phyloP scores from a whole-genome alignment of 2,113 vertebrate genomes.

The Siniperca knerii region DNA sequence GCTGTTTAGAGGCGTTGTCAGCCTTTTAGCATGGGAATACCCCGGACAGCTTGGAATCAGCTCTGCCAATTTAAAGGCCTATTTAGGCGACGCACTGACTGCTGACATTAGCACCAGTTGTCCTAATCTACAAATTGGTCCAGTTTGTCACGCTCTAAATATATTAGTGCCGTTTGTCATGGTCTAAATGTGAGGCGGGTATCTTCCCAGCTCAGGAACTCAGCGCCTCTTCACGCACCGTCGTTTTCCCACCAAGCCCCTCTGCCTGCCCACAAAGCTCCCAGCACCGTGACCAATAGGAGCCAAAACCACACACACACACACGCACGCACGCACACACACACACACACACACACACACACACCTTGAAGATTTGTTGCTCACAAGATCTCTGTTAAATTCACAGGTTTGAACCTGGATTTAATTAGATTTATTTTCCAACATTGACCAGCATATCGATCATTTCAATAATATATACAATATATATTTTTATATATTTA shows the following conservation, averaged over 20 bases:
- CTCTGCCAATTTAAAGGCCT: slow-evolving; percentile 89
- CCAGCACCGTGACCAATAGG: slow-evolving; percentile 89
- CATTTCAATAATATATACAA: too few species aligned
- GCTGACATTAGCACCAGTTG: slow-evolving; percentile 91
- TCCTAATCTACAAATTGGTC: slow-evolving; percentile 94
- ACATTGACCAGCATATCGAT: neutral
- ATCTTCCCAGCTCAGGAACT: slow-evolving; percentile 85
- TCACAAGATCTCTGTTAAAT: too few species aligned
- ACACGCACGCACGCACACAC: slow-evolving; percentile 20
- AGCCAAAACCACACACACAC: slow-evolving; percentile 81
- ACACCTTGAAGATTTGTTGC: neutral
- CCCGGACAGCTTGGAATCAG: slow-evolving; percentile 39
- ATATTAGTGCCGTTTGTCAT: slow-evolving; percentile 93
- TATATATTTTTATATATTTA: neutral
- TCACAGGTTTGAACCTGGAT: neutral
- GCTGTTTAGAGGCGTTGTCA: neutral
- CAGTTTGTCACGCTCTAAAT: slow-evolving; percentile 90
- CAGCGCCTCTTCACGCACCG: slow-evolving; percentile 83
- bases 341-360: slow-evolving; percentile 12
- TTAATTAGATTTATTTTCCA: neutral
- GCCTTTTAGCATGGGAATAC: slow-evolving; percentile 46
- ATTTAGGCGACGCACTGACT: slow-evolving; percentile 90
- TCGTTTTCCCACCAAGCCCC: slow-evolving; percentile 89
- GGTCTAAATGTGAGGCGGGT: slow-evolving; percentile 89
- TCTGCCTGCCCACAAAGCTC: slow-evolving; percentile 85